phyloP scores from a whole-genome alignment of 2,888 invertebrate genomes.

The Diplazon laetatorius region DNA sequence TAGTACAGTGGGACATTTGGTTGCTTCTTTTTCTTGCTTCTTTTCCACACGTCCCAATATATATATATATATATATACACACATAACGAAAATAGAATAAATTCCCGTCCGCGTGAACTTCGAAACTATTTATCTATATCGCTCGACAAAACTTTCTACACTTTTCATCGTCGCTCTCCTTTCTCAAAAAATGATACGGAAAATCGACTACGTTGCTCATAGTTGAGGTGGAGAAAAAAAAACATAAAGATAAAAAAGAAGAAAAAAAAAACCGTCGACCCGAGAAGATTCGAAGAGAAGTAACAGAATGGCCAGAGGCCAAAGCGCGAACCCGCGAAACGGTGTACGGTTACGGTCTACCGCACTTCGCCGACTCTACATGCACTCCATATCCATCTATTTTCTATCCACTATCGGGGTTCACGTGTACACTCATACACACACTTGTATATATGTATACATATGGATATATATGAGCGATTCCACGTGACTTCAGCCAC shows the following conservation, averaged over 20 bases:
- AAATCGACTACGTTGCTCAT: constrained; percentile 11
- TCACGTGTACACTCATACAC: neutral
- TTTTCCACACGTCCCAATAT: too few relatives aligned
- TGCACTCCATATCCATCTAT: constrained; percentile 21
- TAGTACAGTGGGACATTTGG: too few relatives aligned
- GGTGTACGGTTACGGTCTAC: constrained; percentile 11
- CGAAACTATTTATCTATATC: neutral
- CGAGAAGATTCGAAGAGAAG: neutral
- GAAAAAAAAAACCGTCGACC: too few relatives aligned
- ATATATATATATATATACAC: constrained; percentile 20
- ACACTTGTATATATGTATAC: neutral
- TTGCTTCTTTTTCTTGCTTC: too few relatives aligned
- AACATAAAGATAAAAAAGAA: too few relatives aligned
- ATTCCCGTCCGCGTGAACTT: neutral
- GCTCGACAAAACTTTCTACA: neutral
- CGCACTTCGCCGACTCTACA: constrained; percentile 13
- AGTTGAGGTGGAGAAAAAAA: neutral
- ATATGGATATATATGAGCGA: too few relatives aligned
- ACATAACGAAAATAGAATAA: neutral
- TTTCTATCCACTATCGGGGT: constrained; percentile 1
- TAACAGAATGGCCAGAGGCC: constrained; percentile 36
- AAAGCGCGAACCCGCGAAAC: constrained; percentile 37
- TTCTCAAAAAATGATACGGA: neutral
- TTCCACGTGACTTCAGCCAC: too few relatives aligned
- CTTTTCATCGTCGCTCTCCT: neutral